These are phyloP conservation scores for Leucophenga montana DNA, from an alignment of 2,888 invertebrate species.

Conservation along the genomic window DNA sequence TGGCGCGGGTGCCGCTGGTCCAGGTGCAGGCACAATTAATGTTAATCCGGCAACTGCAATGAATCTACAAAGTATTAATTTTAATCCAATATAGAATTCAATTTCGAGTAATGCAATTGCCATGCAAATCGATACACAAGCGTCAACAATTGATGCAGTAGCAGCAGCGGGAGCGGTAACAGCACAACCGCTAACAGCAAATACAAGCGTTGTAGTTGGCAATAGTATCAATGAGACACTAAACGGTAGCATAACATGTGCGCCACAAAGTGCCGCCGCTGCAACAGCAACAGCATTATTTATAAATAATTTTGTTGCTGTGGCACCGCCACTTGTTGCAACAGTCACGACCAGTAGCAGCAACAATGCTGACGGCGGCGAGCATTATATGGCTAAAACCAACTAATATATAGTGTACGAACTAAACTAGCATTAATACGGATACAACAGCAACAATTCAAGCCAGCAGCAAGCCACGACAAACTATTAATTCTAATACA, in stretches of 20 bases:
- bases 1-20: slow-evolving; percentile 51
- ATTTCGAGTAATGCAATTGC: slow-evolving; percentile 59
- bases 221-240: neutral
- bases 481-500: too few species aligned
- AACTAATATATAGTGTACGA: slow-evolving; percentile 23
- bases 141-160: slow-evolving; percentile 1
- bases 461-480: too few species aligned
- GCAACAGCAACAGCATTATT: slow-evolving; percentile 54
- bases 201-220: slow-evolving; percentile 54
- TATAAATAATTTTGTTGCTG: slow-evolving; percentile 64
- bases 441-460: too few species aligned
- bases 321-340: slow-evolving; percentile 52
- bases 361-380: slow-evolving; percentile 37
- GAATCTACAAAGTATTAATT: slow-evolving; percentile 84
- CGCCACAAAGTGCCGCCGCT: slow-evolving; percentile 56
- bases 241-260: slow-evolving; percentile 4
- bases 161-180: slow-evolving; percentile 37
- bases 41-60: slow-evolving; percentile 78
- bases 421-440: neutral
- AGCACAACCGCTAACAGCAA: slow-evolving; percentile 50
- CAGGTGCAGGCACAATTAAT: slow-evolving; percentile 70
- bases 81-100: slow-evolving; percentile 82
- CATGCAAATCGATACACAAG: slow-evolving; percentile 44
- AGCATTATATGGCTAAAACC: slow-evolving; percentile 58
- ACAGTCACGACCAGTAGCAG: slow-evolving; percentile 30